Conservation (phyloP, 2,113 vertebrate species). For the Sinocyclocheilus rhinocerous region DNA sequence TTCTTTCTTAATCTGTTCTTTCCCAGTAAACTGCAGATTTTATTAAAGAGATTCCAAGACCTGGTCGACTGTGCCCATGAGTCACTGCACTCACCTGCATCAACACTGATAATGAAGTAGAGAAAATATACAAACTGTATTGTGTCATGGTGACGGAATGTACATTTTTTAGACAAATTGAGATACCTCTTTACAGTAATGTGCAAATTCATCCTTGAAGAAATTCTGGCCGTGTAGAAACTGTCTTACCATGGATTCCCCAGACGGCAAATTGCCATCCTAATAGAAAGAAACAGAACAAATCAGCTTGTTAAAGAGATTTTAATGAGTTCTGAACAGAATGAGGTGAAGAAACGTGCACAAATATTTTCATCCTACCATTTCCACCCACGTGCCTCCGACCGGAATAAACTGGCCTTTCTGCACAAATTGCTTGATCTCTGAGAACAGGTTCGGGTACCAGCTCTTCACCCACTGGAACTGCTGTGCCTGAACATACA, state of each 20-base stretch:
- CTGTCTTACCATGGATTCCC: conserved; percentile 95
- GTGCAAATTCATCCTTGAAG: conserved; percentile 90
- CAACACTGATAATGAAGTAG: neutral
- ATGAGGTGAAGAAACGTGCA: neutral
- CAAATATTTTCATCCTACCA: conserved; percentile 75
- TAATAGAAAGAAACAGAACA: conserved; percentile 59
- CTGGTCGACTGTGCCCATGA: neutral
- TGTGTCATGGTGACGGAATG: neutral
- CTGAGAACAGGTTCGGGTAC: conserved; percentile 84
- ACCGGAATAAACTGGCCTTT: conserved; percentile 88
- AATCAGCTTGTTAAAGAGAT: neutral
- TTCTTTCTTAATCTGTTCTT: neutral
- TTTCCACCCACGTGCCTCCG: conserved; percentile 97
- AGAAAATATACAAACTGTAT: neutral
- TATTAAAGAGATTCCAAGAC: neutral
- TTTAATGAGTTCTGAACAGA: neutral
- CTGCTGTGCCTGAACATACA: conserved; percentile 84
- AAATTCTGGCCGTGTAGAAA: conserved; percentile 93
- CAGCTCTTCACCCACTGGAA: conserved; percentile 87
- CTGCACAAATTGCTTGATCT: conserved; percentile 79
- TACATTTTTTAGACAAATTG: neutral
- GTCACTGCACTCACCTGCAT: neutral
- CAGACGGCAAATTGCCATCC: conserved; percentile 95
- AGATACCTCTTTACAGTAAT: conserved; percentile 85
- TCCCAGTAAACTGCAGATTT: neutral